phyloP scores from a whole-genome alignment of 2,888 invertebrate genomes.

The Apoda limacodes region DNA sequence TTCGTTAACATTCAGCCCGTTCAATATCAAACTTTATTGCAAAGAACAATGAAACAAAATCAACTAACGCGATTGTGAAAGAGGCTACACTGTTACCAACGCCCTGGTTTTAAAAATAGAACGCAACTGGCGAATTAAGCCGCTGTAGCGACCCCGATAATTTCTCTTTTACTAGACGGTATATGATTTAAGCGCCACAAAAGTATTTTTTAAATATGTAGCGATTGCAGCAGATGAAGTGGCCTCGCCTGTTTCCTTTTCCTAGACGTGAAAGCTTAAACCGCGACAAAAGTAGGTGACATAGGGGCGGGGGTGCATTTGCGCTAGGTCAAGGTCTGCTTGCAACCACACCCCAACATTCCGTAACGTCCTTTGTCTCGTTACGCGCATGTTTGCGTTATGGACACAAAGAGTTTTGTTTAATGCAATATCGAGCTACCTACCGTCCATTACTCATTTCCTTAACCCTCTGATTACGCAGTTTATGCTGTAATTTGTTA shows the following conservation, averaged over 20 bases:
- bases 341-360: conserved; percentile 20
- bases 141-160: conserved; percentile 23
- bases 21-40: too few relatives aligned
- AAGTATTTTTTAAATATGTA: too few relatives aligned
- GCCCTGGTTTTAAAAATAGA: conserved; percentile 29
- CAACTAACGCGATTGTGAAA: too few relatives aligned
- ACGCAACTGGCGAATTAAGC: conserved; percentile 16
- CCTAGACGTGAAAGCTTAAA: too few relatives aligned
- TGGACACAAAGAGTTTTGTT: conserved; percentile 6
- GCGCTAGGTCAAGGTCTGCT: conserved; percentile 23
- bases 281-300: background rate
- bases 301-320: conserved; percentile 15
- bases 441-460: too few relatives aligned
- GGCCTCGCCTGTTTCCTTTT: too few relatives aligned
- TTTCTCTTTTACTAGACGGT: conserved; percentile 9
- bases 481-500: too few relatives aligned
- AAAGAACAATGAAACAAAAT: too few relatives aligned
- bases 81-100: conserved; percentile 27
- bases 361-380: conserved; percentile 3
- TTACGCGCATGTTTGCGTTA: conserved; percentile 11
- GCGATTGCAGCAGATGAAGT: too few relatives aligned
- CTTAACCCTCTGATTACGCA: too few relatives aligned
- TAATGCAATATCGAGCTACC: too few relatives aligned
- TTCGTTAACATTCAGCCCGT: too few relatives aligned
- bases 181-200: conserved; percentile 18